Evolutionary conservation across 2,113 vertebrate genomes (phyloP), one percentile per base, ranked within the genome.

Genomic region (Muntiacus reevesi): DNA sequence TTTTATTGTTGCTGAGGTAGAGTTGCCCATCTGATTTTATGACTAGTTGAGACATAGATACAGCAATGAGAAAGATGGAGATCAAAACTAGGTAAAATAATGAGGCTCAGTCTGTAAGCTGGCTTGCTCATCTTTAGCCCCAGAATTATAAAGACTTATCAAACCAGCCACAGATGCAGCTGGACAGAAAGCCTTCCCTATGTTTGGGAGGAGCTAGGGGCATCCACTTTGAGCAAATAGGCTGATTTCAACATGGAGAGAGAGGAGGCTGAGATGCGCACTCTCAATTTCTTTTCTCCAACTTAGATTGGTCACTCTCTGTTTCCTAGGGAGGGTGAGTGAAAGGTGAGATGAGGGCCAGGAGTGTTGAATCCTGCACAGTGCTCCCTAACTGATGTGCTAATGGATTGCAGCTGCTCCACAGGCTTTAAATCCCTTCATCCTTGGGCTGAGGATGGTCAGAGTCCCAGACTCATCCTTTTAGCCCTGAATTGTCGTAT

Each of bases 351-450:
- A 59, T 76, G n/a, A 11, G 50, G 40, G n/a, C 59, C 13, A 33
- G 54, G 16, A 30, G 54, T 25, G 16, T 13, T 45, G 23, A 54
- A 8, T 54, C 54, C 60, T 88, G 4, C n/a, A n/a, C 1, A 4
- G 55, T 2, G 2, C 23, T 91, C 50, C 54, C 47, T 9, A 17
- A 27, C 33, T 79, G 11, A 28, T 45, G 23, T 54, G 45, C 5
- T 59, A 28, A 30, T 52, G 47, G 28, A 17, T 36, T 25, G 30
- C 15, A 89, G 40, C 50, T 79, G n/a, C 17, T 25, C 43, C n/a
- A 45, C 0, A 1, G 43, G 50, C 57, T 30, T 4, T 23, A 3
- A 0, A 6, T 16, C 2, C 7, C 52, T 79, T 25, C 60, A 43
- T 55, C 7, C 71, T 78, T 3, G 3, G 45, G 57, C 27, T 17